These are phyloP conservation scores for Coptodon rendalli DNA, from an alignment of 2,113 vertebrate species.

Conservation along the genomic window DNA sequence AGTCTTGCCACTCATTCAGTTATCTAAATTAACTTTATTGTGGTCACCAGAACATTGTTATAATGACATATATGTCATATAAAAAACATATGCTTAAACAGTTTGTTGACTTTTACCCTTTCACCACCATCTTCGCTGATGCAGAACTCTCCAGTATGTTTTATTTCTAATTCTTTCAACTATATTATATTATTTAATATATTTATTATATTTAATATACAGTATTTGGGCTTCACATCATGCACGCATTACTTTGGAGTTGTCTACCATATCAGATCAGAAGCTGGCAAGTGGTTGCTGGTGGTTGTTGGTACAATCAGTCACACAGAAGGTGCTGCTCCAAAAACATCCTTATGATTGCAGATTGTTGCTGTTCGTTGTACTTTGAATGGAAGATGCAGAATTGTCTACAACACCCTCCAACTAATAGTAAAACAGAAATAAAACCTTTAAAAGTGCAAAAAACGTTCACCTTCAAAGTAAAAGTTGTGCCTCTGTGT, in stretches of 20 bases:
- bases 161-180: not conserved
- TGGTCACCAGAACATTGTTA: not conserved
- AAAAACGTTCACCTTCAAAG: not conserved
- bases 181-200: not conserved
- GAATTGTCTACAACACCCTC: not conserved
- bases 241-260: not conserved
- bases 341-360: not conserved
- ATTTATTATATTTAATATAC: too few relatives aligned
- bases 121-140: not conserved
- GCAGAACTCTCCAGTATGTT: not conserved
- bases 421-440: not conserved
- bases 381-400: not conserved
- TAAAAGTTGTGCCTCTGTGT: not conserved
- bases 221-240: too few relatives aligned
- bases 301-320: not conserved
- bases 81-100: not conserved
- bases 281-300: not conserved
- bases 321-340: not conserved
- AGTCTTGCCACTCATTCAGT: not conserved
- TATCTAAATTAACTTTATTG: not conserved
- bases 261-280: not conserved
- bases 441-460: not conserved
- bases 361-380: not conserved
- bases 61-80: not conserved
- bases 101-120: not conserved